Evolutionary conservation across 2,797 vertebrate genomes (phyloP), one percentile per base, ranked within the genome.

Genomic region (Cyclura pinguis): DNA sequence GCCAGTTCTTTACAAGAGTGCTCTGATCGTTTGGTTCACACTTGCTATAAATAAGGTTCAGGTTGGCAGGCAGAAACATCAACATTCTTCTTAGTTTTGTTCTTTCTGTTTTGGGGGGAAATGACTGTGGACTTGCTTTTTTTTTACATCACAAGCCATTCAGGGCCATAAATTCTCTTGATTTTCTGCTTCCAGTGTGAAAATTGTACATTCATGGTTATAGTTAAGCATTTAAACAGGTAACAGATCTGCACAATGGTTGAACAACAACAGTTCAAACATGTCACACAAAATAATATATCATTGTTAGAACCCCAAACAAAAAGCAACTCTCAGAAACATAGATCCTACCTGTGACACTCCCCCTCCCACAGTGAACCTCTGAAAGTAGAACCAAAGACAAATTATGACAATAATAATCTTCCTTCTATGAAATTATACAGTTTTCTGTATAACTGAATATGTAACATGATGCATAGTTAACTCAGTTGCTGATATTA

Each of bases 121-220:
- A 9, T 38, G 0, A 91, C 3, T 1, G 3, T 0, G 0, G 2
- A 72, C 35, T 88, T 88, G 38, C 14, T 82, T 62, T 59, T 52
- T 42, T 47, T 32, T 67, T 76, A 42, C 6, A 64, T 16, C 32
- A 18, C n/a, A 59, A 62, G 83, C 16, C 27, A 20, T 76, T 14
- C 29, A 32, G 38, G 52, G 32, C 57, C 32, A 73, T 16, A 18
- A 35, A 81, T 59, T 72, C 1, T 18, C 18, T 16, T 50, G 22
- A 12, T 52, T 47, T 4, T 81, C 22, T 47, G 24, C 59, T 86
- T 42, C 35, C 14, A 47, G 59, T 32, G 10, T 32, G 38, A 80
- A 67, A 32, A 72, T 69, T 55, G 7, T 8, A 32, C 16, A 42
- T 90, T 80, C 29, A 50, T 18, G 47, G 6, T 64, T 84, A 24